Base-by-base conservation (phyloP, 2,113 vertebrate genomes). In the Sterrhoptilus dennistouni region DNA sequence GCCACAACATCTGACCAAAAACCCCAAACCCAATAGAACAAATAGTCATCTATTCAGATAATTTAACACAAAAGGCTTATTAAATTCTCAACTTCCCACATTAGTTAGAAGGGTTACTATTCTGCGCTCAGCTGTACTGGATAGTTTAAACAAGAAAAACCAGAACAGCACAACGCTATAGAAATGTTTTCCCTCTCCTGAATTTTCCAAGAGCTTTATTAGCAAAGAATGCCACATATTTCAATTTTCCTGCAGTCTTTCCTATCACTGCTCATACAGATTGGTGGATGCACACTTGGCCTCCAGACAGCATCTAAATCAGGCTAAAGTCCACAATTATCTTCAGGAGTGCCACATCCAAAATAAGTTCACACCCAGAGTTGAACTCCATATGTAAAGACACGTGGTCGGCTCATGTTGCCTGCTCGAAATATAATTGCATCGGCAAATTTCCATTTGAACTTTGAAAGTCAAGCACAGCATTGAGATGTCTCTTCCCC, bases 361-460 rank as follows among this genome's bases (percentile, higher is more conserved):
- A 91, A 80, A 1, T 23, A 31, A 35, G 8, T 31, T 82, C 44
- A 56, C 9, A 53, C 12, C 23, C 54, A 72, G 45, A 56, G 21
- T 0, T 52, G 25, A 83, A 76, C 12, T 61, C 31, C 0, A 0
- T 11, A 49, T 9, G n/a, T 27, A 68, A 84, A 78, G 68, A 71
- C 33, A 33, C 0, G 6, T 9, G 24, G 29, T 38, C 0, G 0
- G 42, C 35, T 63, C 0, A 0, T 27, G 70, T 33, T 63, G n/a
- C 47, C 29, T 38, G 14, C 22, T 40, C 29, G 40, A 49, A 84
- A 53, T 70, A 54, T 11, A 82, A 90, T 18, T 50, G 75, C 74
- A 86, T 25, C 21, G 80, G 66, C 47, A 88, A 91, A 93, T 90
- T 92, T 78, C 75, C 89, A 78, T 79, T 71, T 86, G 82, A 49